Base-by-base conservation (phyloP, 2,888 invertebrate species). In the Cantharis flavilabris region DNA sequence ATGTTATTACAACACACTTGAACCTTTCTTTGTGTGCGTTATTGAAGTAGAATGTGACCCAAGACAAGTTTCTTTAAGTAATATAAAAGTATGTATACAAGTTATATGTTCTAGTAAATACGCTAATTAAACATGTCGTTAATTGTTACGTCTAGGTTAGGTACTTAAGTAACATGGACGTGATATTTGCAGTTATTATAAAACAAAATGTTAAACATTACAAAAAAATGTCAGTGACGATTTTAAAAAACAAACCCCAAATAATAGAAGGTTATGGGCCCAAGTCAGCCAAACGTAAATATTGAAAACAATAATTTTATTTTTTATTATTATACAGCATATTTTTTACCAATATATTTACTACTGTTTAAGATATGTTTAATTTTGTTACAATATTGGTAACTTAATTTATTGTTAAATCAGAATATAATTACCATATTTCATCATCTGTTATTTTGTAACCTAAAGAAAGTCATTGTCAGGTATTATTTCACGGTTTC, bases 1-100 rank as follows among this genome's bases (percentile, higher is more conserved):
- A 67, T 67, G 65, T 67, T 67, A 67, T 67, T 67, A 67, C 65
- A 67, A 67, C 65, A 67, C 65, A 67, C 65, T 67, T 67, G 65
- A 18, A 23, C 65, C 23, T 67, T 26, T 67, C 65, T 26, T 67
- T 67, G 49, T 67, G 65, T 67, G 65, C 23, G 13, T 67, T 67
- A 67, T 67, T 23, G 65, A 67, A 67, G 65, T 67, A 67, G 65
- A 67, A 67, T 67, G 65, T 67, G 65, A 67, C 65, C 65, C 18
- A 67, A 67, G 65, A 67, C 65, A 16, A 67, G 65, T 67, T 67
- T 67, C 65, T 67, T 23, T 13, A 64, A 64, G 20, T 67, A 49
- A 49, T 49, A 49, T 49, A 49, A 49, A 49, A 49, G n/a, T 49
- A 33, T 33, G 33, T 33, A 49, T 49, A 49, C 49, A 49, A 49